Conservation (phyloP, 2,888 invertebrate species). For the Melanostoma mellinum region DNA sequence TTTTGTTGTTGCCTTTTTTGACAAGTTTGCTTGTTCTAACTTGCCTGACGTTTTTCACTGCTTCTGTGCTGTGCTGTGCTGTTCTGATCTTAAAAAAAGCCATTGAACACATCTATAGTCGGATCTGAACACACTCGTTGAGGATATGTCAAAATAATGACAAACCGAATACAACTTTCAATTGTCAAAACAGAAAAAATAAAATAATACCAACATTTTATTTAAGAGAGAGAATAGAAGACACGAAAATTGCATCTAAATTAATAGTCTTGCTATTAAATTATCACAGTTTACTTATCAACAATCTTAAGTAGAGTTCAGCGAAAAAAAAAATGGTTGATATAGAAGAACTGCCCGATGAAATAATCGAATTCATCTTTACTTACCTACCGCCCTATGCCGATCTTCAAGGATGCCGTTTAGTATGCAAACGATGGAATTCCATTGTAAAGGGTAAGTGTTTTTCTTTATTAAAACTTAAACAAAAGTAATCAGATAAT, state of each 20-base stretch:
- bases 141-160: too few relatives aligned
- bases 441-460: constrained; percentile 90
- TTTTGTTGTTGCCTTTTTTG: too few relatives aligned
- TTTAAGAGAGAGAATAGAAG: constrained; percentile 28
- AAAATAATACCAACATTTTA: constrained; percentile 36
- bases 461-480: not conserved
- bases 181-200: constrained; percentile 35
- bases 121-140: too few relatives aligned
- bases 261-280: constrained; percentile 29
- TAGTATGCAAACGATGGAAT: constrained; percentile 94
- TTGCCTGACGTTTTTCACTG: too few relatives aligned
- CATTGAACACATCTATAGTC: too few relatives aligned
- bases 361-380: constrained; percentile 95
- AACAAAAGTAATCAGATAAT: too few relatives aligned
- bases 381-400: constrained; percentile 94
- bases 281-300: not conserved
- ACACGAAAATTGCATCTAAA: constrained; percentile 27
- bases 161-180: not conserved
- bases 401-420: constrained; percentile 92
- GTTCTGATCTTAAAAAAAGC: too few relatives aligned
- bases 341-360: constrained; percentile 91
- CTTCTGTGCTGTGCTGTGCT: too few relatives aligned
- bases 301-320: not conserved
- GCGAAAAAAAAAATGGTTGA: constrained; percentile 53
- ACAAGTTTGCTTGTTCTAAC: too few relatives aligned